Evolutionary conservation across 2,113 vertebrate species (phyloP).

Genomic region (Syngnathus floridae): DNA sequence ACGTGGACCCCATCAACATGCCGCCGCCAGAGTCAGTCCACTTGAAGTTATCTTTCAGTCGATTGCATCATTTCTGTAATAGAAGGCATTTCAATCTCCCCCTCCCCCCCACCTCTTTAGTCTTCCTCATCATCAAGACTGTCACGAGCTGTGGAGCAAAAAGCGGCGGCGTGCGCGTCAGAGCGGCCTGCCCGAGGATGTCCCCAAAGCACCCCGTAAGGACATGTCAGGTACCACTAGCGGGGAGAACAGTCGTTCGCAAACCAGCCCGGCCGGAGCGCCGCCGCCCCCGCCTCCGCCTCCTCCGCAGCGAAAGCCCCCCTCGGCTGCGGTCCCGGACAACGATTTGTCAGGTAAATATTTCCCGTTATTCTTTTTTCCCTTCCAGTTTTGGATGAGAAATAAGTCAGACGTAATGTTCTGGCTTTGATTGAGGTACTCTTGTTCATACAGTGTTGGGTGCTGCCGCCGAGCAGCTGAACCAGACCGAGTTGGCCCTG

Average conservation of each 20-base stretch:
- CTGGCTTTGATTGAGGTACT: slow-evolving; percentile 5
- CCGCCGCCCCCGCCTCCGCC: slow-evolving; percentile 53
- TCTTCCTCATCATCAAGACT: slow-evolving; percentile 95
- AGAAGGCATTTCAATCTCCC: background rate
- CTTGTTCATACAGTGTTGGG: slow-evolving; percentile 71
- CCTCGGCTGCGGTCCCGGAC: slow-evolving; percentile 46
- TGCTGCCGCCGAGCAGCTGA: slow-evolving; percentile 90
- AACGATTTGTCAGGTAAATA: slow-evolving; percentile 65
- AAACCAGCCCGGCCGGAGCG: slow-evolving; percentile 75
- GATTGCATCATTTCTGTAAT: background rate
- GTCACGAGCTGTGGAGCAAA: slow-evolving; percentile 98
- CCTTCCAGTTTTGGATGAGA: background rate
- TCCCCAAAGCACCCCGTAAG: slow-evolving; percentile 85
- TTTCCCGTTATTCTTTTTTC: background rate
- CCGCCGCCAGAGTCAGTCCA: slow-evolving; percentile 90
- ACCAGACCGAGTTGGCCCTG: slow-evolving; percentile 91
- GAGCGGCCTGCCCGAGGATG: slow-evolving; percentile 83
- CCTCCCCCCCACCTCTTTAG: slow-evolving; percentile 49
- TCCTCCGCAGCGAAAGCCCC: slow-evolving; percentile 53
- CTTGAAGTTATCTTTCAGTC: background rate
- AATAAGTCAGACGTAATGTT: background rate
- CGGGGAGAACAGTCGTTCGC: slow-evolving; percentile 78
- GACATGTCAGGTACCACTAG: slow-evolving; percentile 76
- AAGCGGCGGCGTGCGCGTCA: slow-evolving; percentile 88
- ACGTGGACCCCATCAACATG: slow-evolving; percentile 93